A percentile compares a stretch with the other conserved stretches of the same genome.
phyloP scores from a whole-genome alignment of 1,140 invertebrate genomes.

The Lutraria rhynchaena region DNA sequence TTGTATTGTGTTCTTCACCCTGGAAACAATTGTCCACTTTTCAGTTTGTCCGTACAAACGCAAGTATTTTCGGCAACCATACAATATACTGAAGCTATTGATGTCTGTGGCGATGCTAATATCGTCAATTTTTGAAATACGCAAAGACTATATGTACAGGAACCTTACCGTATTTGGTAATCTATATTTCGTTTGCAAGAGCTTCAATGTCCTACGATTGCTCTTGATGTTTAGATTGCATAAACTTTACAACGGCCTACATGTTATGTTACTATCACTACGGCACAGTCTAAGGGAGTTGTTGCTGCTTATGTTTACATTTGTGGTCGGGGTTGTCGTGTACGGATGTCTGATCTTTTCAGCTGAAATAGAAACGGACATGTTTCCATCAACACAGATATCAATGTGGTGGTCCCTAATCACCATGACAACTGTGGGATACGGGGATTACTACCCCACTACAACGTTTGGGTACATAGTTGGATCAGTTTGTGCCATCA shows the following conservation, averaged over 20 bases:
- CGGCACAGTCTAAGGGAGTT: constrained; percentile 95
- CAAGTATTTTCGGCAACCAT: constrained; percentile 75
- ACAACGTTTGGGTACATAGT: constrained; percentile 76
- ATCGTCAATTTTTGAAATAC: constrained; percentile 8
- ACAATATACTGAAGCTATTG: constrained; percentile 82
- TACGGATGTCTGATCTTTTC: constrained; percentile 94
- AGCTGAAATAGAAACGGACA: constrained; percentile 57
- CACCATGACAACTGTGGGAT: constrained; percentile 99
- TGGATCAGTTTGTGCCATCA: constrained; percentile 91
- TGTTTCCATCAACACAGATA: constrained; percentile 91
- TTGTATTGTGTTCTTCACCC: constrained; percentile 81
- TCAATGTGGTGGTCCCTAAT: constrained; percentile 95
- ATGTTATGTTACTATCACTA: constrained; percentile 63
- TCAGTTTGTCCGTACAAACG: constrained; percentile 78
- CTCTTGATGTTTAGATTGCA: constrained; percentile 8
- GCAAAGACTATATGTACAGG: constrained; percentile 78
- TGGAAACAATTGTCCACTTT: constrained; percentile 80
- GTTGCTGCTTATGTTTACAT: constrained; percentile 98
- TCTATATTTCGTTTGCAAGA: constrained; percentile 10
- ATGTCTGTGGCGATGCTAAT: constrained; percentile 8
- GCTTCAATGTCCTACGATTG: constrained; percentile 5
- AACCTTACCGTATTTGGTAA: constrained; percentile 57
- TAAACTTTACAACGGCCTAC: constrained; percentile 18
- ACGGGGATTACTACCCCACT: constrained; percentile 92
- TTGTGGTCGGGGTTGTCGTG: constrained; percentile 99